Evolutionary conservation across 2,113 vertebrate genomes (phyloP).

Genomic region (Panthera uncia): DNA sequence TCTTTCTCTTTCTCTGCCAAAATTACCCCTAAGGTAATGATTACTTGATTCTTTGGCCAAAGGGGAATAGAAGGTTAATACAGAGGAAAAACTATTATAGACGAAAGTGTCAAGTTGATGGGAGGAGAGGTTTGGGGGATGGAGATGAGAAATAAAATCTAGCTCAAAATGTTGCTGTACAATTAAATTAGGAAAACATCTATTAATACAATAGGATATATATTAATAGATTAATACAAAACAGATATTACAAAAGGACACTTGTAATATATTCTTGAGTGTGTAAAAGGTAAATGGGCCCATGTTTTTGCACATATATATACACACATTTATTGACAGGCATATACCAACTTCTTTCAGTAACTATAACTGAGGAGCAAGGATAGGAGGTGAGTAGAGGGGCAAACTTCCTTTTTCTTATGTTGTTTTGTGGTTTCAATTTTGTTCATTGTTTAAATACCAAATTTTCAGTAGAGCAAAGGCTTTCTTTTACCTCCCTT

Average conservation of each 20-base stretch:
- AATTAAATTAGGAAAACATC: not conserved
- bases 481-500: no score
- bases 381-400: not conserved
- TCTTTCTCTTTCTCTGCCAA: constrained; percentile 15
- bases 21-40: constrained; percentile 57
- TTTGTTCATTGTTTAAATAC: not conserved
- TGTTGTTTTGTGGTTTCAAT: not conserved
- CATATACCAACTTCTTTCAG: not conserved
- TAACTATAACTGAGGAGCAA: not conserved
- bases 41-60: constrained; percentile 34
- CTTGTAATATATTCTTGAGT: not conserved
- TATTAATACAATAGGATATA: not conserved
- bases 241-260: not conserved
- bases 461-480: not conserved
- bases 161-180: not conserved
- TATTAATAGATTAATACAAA: not conserved
- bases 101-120: not conserved
- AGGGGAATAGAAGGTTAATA: constrained; percentile 34
- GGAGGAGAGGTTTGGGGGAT: not conserved
- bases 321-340: not conserved
- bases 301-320: not conserved
- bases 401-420: not conserved
- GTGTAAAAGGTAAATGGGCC: not conserved
- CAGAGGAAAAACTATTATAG: constrained; percentile 18
- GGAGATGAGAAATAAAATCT: constrained; percentile 17